A percentile compares a stretch with the other conserved stretches of the same genome.
Conservation (phyloP, 2,888 invertebrate species). For the Leucozona laternaria region DNA sequence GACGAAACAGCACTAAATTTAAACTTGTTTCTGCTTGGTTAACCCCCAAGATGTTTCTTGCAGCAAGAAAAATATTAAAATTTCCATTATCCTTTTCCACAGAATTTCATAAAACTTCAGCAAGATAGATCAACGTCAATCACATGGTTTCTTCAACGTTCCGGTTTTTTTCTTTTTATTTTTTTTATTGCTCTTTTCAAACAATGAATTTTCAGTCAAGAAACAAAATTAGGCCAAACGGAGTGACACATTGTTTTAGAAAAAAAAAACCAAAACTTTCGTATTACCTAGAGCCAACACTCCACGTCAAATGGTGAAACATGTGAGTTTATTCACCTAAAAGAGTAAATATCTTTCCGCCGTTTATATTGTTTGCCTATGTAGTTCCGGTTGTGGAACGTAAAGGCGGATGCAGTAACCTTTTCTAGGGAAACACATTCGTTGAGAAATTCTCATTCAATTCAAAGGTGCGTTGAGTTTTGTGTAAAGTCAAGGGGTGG, state of each 20-base stretch:
- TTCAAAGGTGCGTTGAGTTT: conserved; percentile 52
- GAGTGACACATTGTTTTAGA: conserved; percentile 52
- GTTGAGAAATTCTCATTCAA: conserved; percentile 36
- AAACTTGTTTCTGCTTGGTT: neutral
- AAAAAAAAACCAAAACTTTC: neutral
- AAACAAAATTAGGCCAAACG: conserved; percentile 61
- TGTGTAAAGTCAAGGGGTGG: conserved; percentile 11
- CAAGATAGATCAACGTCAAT: conserved; percentile 31
- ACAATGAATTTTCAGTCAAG: conserved; percentile 53
- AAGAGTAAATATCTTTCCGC: conserved; percentile 48
- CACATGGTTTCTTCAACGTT: neutral
- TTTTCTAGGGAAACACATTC: conserved; percentile 37
- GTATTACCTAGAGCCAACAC: conserved; percentile 51
- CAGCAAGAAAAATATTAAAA: neutral
- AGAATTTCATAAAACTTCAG: conserved; percentile 8
- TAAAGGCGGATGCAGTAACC: conserved; percentile 59
- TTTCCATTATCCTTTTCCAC: neutral
- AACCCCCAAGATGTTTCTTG: neutral
- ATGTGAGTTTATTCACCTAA: conserved; percentile 69
- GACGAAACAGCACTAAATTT: neutral
- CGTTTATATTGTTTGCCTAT: conserved; percentile 50
- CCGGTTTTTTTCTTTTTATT: neutral
- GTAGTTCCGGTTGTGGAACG: conserved; percentile 45
- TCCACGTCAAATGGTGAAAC: conserved; percentile 56
- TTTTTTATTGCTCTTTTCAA: neutral